A percentile compares a stretch with the other conserved stretches of the same genome.
Evolutionary conservation across 2,113 vertebrate species (phyloP).

Genomic region (Zapornia atra): DNA sequence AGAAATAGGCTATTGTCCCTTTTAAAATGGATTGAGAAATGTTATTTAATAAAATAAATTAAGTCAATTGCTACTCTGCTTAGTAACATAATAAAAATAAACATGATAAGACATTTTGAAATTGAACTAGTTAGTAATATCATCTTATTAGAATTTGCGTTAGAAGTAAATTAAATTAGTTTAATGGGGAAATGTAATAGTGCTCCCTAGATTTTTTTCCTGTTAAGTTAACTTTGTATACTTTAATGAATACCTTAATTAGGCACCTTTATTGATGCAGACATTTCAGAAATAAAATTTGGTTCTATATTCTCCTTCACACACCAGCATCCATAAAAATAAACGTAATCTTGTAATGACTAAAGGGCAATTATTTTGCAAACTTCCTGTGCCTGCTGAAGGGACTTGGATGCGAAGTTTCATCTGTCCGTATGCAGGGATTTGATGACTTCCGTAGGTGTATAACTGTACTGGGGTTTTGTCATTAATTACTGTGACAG

Average conservation of each 20-base stretch:
- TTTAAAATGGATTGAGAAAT: conserved; percentile 12
- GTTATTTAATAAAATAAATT: conserved; percentile 63
- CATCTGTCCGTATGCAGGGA: not conserved
- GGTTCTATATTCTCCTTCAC: not conserved
- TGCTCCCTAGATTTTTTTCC: conserved; percentile 16
- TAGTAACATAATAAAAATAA: conserved; percentile 65
- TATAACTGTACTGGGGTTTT: not conserved
- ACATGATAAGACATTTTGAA: conserved; percentile 55
- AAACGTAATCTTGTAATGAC: not conserved
- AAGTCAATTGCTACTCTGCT: conserved; percentile 42
- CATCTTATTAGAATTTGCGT: conserved; percentile 60
- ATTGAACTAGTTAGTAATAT: conserved; percentile 70
- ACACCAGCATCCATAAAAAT: conserved; percentile 37
- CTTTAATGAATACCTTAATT: conserved; percentile 68
- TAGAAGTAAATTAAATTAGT: conserved; percentile 62
- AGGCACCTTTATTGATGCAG: conserved; percentile 62
- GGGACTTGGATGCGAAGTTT: not conserved
- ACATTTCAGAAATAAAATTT: conserved; percentile 66
- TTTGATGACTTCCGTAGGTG: not conserved
- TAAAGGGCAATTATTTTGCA: conserved; percentile 16
- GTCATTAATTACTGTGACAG: not conserved
- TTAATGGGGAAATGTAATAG: conserved; percentile 58
- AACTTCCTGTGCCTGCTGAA: conserved; percentile 17
- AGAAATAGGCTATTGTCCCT: not conserved
- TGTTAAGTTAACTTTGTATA: conserved; percentile 64